phyloP scores from a whole-genome alignment of 2,797 vertebrate genomes.

The Eulemur mongoz region DNA sequence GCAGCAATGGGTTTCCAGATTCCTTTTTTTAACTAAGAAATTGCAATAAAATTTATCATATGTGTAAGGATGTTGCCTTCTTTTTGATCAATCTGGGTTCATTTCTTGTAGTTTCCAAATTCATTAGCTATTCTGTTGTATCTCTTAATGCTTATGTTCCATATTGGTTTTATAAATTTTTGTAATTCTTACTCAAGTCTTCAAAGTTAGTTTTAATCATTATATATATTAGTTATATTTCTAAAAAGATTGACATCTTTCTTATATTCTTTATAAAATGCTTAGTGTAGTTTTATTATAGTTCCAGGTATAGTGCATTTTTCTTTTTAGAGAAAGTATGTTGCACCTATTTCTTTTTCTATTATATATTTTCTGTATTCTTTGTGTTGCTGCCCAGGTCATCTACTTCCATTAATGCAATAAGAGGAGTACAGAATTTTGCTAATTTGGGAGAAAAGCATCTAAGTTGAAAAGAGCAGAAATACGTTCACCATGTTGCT shows the following conservation, averaged over 20 bases:
- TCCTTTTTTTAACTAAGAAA: constrained; percentile 5
- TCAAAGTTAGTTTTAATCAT: not conserved
- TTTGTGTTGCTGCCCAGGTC: not conserved
- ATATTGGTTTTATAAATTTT: not conserved
- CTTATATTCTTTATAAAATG: not conserved
- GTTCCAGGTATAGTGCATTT: not conserved
- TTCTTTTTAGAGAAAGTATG: constrained; percentile 11
- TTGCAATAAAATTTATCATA: not conserved
- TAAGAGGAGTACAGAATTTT: not conserved
- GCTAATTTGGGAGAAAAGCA: not conserved
- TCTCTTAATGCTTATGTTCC: not conserved
- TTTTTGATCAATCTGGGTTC: not conserved
- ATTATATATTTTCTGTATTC: not conserved
- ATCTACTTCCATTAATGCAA: not conserved
- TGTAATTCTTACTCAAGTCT: not conserved
- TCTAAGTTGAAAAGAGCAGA: not conserved
- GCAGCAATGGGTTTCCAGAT: not conserved
- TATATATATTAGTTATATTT: not conserved
- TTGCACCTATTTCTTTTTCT: not conserved
- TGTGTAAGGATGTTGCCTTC: not conserved
- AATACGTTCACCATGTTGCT: not conserved
- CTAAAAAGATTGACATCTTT: not conserved
- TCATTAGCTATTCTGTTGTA: not conserved
- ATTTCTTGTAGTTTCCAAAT: not conserved
- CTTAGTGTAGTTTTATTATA: not conserved